Conservation (phyloP, 1,140 invertebrate genomes). For the Lordiphosa collinella region DNA sequence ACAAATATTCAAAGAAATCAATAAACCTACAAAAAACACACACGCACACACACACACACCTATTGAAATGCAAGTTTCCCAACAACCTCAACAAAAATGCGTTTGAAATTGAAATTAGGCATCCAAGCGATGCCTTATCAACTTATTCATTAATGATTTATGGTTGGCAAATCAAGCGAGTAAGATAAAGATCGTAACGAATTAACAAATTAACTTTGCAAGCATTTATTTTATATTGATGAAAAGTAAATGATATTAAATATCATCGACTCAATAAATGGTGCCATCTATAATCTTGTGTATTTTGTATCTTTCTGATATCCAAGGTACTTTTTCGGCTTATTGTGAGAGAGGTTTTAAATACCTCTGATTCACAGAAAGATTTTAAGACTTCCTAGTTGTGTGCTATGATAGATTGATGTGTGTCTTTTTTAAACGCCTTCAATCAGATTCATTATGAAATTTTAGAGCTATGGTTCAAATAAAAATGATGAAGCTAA, state of each 20-base stretch:
- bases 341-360: no score
- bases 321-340: no score
- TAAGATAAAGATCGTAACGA: constrained; percentile 16
- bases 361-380: no score
- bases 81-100: constrained; percentile 11
- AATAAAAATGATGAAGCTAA: no score
- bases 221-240: constrained; percentile 38
- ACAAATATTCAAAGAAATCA: constrained; percentile 27
- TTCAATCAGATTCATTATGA: no score
- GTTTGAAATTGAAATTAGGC: constrained; percentile 51
- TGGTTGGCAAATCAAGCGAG: constrained; percentile 57
- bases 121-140: constrained; percentile 51
- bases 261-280: constrained; percentile 3
- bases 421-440: no score
- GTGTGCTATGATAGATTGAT: no score
- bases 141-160: constrained; percentile 60
- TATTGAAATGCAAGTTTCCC: constrained; percentile 45
- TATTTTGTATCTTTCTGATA: no score
- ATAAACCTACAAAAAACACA: constrained; percentile 10
- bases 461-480: no score
- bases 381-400: no score
- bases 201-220: constrained; percentile 48
- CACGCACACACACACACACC: constrained; percentile 2
- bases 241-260: no score
- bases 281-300: no score